Percentiles rank a stretch among this genome's conserved stretches.
Evolutionary conservation across 1,140 invertebrate species (phyloP).

Genomic region (Periplaneta americana): DNA sequence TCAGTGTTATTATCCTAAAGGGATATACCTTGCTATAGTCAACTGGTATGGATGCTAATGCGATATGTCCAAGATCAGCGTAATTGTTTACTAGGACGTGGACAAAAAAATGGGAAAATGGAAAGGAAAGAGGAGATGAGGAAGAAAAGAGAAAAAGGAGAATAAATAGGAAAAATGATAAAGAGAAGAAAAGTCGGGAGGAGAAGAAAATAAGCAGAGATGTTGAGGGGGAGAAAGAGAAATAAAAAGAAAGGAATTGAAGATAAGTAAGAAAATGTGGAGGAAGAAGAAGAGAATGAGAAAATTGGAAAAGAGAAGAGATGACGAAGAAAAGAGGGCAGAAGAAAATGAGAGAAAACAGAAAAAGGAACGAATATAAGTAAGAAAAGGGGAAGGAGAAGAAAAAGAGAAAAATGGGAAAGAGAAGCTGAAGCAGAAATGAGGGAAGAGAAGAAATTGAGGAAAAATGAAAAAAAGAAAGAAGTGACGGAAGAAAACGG

Average conservation of each 20-base stretch:
- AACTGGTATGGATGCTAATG: too few relatives aligned
- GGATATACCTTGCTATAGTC: too few relatives aligned
- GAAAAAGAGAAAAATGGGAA: not conserved
- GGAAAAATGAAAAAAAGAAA: not conserved
- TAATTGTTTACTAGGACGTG: not conserved
- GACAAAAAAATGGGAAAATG: not conserved
- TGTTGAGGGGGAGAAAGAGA: not conserved
- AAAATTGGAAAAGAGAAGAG: too few relatives aligned
- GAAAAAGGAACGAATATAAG: not conserved
- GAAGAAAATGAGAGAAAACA: not conserved
- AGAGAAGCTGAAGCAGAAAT: not conserved
- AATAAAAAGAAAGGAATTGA: not conserved
- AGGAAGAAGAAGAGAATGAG: too few relatives aligned
- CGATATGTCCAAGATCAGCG: too few relatives aligned
- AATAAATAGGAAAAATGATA: not conserved
- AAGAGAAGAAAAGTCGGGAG: not conserved
- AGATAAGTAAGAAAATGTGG: not conserved
- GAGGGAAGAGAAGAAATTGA: not conserved
- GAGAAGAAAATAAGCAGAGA: too few relatives aligned
- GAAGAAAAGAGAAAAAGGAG: not conserved
- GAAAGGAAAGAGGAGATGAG: not conserved
- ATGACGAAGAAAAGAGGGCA: too few relatives aligned
- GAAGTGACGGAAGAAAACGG: not conserved
- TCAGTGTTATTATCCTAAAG: too few relatives aligned
- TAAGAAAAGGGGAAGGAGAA: not conserved